Conservation (phyloP, 2,888 invertebrate genomes). For the Sinotaia quadrata region DNA sequence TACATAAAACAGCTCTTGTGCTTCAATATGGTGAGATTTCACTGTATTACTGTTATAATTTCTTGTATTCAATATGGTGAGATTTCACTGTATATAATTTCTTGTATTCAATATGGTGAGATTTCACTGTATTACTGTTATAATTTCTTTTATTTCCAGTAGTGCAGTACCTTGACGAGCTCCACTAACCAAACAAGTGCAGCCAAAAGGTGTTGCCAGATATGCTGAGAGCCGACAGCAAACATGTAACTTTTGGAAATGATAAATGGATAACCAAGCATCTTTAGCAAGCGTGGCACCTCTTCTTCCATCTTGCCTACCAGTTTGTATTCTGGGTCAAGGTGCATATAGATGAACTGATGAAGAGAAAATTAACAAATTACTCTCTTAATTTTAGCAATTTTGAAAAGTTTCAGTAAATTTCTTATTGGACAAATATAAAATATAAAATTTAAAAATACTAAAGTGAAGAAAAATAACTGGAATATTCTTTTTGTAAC, state of each 20-base stretch:
- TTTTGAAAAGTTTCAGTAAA: neutral
- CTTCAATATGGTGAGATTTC: too few relatives aligned
- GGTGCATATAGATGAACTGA: slow-evolving; percentile 60
- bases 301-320: slow-evolving; percentile 64
- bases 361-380: slow-evolving; percentile 30
- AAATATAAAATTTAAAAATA: too few relatives aligned
- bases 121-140: neutral
- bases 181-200: slow-evolving; percentile 64
- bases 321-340: slow-evolving; percentile 56
- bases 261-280: slow-evolving; percentile 63
- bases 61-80: neutral
- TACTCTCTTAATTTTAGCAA: neutral
- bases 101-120: neutral
- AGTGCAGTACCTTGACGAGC: slow-evolving; percentile 54
- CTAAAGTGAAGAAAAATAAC: too few relatives aligned
- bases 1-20: too few relatives aligned
- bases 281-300: slow-evolving; percentile 62
- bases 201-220: slow-evolving; percentile 65
- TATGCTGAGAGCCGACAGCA: slow-evolving; percentile 65
- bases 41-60: too few relatives aligned
- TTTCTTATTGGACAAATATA: neutral
- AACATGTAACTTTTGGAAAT: slow-evolving; percentile 65
- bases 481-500: too few relatives aligned
- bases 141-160: neutral
- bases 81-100: too few relatives aligned